These are phyloP conservation scores for Adelognathus sp. DNA, from an alignment of 2,888 invertebrate species.

Conservation along the genomic window DNA sequence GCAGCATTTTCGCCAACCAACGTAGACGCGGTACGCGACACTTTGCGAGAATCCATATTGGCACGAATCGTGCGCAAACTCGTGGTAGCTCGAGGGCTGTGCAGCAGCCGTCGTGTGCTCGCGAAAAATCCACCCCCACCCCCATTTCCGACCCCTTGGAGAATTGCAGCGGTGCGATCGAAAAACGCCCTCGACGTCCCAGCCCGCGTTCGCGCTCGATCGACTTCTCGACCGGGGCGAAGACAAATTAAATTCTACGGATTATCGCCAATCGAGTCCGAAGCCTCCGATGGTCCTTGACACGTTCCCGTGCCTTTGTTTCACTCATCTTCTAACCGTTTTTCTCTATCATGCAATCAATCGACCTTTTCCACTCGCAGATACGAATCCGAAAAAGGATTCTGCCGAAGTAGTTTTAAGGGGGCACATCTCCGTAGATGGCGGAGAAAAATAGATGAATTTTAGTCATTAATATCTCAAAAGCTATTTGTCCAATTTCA, in stretches of 20 bases:
- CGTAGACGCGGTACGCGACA: conserved; percentile 38
- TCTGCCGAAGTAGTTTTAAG: too few relatives aligned
- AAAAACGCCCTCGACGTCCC: conserved; percentile 42
- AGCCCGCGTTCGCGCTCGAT: conserved; percentile 12
- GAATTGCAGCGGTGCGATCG: conserved; percentile 4
- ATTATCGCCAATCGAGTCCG: conserved; percentile 22
- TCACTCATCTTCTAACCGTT: background rate
- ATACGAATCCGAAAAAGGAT: too few relatives aligned
- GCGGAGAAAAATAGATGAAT: too few relatives aligned
- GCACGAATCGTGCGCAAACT: conserved; percentile 71
- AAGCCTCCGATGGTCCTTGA: background rate
- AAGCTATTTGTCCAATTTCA: background rate
- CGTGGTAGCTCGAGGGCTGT: conserved; percentile 45
- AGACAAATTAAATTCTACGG: conserved; percentile 53
- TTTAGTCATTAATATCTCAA: too few relatives aligned
- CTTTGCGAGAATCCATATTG: conserved; percentile 73
- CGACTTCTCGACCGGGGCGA: conserved; percentile 19
- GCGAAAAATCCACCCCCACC: conserved; percentile 9
- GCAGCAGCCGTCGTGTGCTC: background rate
- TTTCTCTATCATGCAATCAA: too few relatives aligned
- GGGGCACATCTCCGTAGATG: too few relatives aligned
- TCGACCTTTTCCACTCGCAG: too few relatives aligned
- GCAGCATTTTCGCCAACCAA: conserved; percentile 42
- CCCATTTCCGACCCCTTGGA: background rate
- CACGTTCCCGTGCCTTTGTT: background rate